A percentile compares a stretch with the other conserved stretches of the same genome.
These are phyloP conservation scores for Proales similis DNA, from an alignment of 1,140 invertebrate genomes.

Conservation along the genomic window DNA sequence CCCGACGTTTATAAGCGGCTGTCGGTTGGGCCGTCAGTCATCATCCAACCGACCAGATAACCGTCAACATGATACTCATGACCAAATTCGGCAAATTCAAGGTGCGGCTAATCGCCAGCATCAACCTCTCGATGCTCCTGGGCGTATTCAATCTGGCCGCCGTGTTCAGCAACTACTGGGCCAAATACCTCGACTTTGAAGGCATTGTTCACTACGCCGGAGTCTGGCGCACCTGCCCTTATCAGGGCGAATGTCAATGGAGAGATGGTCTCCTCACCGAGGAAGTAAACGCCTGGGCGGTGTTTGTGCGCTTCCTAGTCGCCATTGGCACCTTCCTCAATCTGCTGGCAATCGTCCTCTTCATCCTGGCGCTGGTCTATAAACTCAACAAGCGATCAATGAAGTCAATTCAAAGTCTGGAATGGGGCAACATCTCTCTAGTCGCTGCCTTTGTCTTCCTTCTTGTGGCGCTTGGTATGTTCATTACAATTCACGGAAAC, in stretches of 20 bases:
- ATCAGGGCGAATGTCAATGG: background rate
- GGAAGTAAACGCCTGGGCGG: background rate
- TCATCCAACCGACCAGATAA: too few species aligned
- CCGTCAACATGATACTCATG: conserved; percentile 37
- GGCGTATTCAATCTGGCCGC: conserved; percentile 6
- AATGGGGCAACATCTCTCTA: conserved; percentile 9
- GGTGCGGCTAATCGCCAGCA: conserved; percentile 16
- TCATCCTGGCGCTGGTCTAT: conserved; percentile 23
- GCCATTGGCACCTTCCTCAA: conserved; percentile 9
- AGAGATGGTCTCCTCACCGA: conserved; percentile 10
- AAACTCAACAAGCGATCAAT: conserved; percentile 14
- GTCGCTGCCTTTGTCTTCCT: conserved; percentile 6
- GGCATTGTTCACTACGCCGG: conserved; percentile 10
- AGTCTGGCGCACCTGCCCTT: conserved; percentile 12
- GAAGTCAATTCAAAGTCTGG: conserved; percentile 2
- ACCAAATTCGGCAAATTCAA: conserved; percentile 38
- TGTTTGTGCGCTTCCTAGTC: background rate
- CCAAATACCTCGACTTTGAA: background rate
- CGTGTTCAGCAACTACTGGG: conserved; percentile 18
- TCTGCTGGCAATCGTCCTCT: background rate
- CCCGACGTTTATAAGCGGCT: too few species aligned
- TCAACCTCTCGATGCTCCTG: conserved; percentile 14
- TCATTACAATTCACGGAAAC: conserved; percentile 20
- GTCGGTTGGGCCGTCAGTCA: too few species aligned
- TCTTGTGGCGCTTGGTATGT: conserved; percentile 9